phyloP scores from a whole-genome alignment of 2,888 invertebrate genomes.

The Drosophila siamana region DNA sequence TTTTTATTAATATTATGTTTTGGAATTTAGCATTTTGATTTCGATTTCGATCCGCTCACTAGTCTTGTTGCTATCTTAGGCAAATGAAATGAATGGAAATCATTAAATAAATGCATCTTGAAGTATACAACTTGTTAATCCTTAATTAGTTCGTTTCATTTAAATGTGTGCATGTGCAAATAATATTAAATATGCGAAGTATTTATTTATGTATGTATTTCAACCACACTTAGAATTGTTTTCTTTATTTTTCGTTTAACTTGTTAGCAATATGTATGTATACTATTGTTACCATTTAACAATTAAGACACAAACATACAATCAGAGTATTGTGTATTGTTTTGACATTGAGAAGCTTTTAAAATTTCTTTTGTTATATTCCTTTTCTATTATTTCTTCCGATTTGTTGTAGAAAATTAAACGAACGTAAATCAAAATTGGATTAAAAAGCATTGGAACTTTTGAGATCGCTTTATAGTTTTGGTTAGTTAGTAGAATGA shows the following conservation, averaged over 20 bases:
- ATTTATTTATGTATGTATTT: conserved; percentile 17
- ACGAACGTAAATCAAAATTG: conserved; percentile 5
- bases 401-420: conserved; percentile 13
- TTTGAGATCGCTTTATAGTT: conserved; percentile 19
- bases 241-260: conserved; percentile 11
- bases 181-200: neutral
- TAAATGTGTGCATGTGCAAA: conserved; percentile 19
- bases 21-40: conserved; percentile 29
- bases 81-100: conserved; percentile 25
- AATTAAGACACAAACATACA: conserved; percentile 39
- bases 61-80: conserved; percentile 29
- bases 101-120: conserved; percentile 48
- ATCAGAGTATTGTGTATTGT: conserved; percentile 3
- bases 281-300: conserved; percentile 14
- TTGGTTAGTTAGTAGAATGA: conserved; percentile 10
- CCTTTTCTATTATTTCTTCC: neutral
- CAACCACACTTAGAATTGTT: conserved; percentile 45
- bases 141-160: neutral
- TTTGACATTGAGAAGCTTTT: conserved; percentile 34
- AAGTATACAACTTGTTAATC: conserved; percentile 17
- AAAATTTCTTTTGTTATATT: neutral
- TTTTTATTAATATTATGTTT: conserved; percentile 22
- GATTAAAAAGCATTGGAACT: conserved; percentile 15
- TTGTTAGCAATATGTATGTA: conserved; percentile 1
- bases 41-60: conserved; percentile 20